Conservation (phyloP, 2,797 vertebrate species). For the Acanthurus leucopareius region DNA sequence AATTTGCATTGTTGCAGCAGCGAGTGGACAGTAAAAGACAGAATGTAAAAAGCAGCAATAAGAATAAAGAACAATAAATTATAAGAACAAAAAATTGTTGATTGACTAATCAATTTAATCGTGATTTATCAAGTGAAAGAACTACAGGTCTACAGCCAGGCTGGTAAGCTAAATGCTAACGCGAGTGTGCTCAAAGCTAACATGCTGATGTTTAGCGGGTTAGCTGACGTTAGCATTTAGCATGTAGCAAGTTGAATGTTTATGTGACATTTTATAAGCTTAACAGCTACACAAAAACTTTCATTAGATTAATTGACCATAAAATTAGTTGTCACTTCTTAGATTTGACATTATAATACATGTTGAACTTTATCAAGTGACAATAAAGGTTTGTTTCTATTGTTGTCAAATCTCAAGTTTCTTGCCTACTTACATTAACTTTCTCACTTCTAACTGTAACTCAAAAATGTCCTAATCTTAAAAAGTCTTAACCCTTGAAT, state of each 20-base stretch:
- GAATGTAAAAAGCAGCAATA: too few relatives aligned
- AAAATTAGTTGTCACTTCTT: not conserved
- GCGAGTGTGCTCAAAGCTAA: constrained; percentile 23
- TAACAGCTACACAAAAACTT: too few relatives aligned
- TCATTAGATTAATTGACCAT: too few relatives aligned
- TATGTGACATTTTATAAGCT: not conserved
- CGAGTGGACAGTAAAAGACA: too few relatives aligned
- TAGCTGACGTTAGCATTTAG: too few relatives aligned
- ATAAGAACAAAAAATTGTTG: not conserved
- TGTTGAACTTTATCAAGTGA: not conserved
- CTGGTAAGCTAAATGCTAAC: constrained; percentile 30
- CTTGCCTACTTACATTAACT: not conserved
- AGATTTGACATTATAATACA: not conserved
- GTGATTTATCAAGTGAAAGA: constrained; percentile 13
- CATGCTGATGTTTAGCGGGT: not conserved
- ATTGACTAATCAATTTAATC: not conserved
- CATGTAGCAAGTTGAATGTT: not conserved
- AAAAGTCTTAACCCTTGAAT: not conserved
- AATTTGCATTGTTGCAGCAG: too few relatives aligned
- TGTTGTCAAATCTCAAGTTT: not conserved
- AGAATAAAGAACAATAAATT: too few relatives aligned
- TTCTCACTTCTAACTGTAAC: too few relatives aligned
- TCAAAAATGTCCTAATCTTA: not conserved
- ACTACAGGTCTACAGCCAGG: not conserved
- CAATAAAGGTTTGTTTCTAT: not conserved